phyloP scores from a whole-genome alignment of 2,113 vertebrate genomes.

The Sapayoa aenigma region DNA sequence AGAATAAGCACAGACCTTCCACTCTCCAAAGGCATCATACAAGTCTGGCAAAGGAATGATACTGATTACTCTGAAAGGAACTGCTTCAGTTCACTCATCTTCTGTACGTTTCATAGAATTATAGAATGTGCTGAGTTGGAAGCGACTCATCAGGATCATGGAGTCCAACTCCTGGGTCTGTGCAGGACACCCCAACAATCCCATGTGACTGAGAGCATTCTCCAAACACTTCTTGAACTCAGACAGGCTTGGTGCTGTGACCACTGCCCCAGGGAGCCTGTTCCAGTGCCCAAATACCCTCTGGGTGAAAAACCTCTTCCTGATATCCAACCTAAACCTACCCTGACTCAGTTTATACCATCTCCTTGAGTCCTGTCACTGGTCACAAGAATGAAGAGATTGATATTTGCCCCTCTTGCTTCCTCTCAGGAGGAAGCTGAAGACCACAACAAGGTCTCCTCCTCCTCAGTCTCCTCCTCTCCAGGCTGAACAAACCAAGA shows the following conservation, averaged over 20 bases:
- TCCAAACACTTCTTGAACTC: neutral
- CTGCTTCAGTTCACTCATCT: neutral
- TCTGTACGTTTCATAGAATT: neutral
- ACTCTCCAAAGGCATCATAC: neutral
- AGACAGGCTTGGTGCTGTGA: neutral
- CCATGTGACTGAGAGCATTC: neutral
- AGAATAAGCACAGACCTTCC: neutral
- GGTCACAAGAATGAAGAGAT: neutral
- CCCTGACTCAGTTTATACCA: neutral
- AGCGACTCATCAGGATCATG: neutral
- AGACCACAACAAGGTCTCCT: neutral
- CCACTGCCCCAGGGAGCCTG: neutral
- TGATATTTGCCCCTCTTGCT: neutral
- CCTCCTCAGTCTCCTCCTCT: neutral
- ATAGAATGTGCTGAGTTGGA: neutral
- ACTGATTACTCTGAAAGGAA: neutral
- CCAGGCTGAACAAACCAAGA: neutral
- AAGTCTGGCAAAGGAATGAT: neutral
- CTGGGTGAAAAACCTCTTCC: neutral
- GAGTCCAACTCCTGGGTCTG: neutral
- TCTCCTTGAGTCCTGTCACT: neutral
- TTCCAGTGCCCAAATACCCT: too few relatives aligned
- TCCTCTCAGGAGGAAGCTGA: neutral
- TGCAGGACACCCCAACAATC: neutral
- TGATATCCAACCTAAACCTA: neutral